These are phyloP conservation scores for Alfaro cultratus DNA, from an alignment of 2,797 vertebrate species.

Conservation along the genomic window DNA sequence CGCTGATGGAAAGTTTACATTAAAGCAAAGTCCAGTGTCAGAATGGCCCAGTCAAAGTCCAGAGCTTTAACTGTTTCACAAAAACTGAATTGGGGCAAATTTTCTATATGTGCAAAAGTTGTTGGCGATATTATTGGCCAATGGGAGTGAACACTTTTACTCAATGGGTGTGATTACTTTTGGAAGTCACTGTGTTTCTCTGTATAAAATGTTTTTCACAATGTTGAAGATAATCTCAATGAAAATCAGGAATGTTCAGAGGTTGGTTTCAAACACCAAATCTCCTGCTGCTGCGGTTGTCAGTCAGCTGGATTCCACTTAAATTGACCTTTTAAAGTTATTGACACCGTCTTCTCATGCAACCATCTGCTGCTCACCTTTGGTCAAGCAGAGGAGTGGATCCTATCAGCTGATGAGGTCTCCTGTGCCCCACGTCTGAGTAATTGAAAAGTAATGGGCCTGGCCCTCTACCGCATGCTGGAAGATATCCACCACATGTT, in stretches of 20 bases:
- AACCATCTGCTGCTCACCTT: not conserved
- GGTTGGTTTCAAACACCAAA: not conserved
- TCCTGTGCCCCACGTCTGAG: slow-evolving; percentile 36
- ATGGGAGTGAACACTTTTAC: not conserved
- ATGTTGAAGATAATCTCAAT: not conserved
- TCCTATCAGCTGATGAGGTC: slow-evolving; percentile 13
- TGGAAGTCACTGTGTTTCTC: not conserved
- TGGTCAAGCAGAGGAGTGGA: not conserved
- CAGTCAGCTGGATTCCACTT: not conserved
- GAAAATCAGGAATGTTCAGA: not conserved
- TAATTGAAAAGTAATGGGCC: slow-evolving; percentile 56
- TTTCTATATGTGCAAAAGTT: not conserved
- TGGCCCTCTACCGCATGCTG: slow-evolving; percentile 28
- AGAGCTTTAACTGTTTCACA: not conserved
- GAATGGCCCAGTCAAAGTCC: too few relatives aligned
- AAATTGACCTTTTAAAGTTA: slow-evolving; percentile 2
- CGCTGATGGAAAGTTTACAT: too few relatives aligned
- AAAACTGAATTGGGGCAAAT: not conserved
- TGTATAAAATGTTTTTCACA: not conserved
- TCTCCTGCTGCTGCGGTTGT: not conserved
- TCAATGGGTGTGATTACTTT: not conserved
- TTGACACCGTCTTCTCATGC: not conserved
- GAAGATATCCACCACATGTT: slow-evolving; percentile 56
- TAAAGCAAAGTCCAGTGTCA: too few relatives aligned
- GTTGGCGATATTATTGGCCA: not conserved